Conservation (phyloP, 2,113 vertebrate species). For the Romanogobio albipinnatus region DNA sequence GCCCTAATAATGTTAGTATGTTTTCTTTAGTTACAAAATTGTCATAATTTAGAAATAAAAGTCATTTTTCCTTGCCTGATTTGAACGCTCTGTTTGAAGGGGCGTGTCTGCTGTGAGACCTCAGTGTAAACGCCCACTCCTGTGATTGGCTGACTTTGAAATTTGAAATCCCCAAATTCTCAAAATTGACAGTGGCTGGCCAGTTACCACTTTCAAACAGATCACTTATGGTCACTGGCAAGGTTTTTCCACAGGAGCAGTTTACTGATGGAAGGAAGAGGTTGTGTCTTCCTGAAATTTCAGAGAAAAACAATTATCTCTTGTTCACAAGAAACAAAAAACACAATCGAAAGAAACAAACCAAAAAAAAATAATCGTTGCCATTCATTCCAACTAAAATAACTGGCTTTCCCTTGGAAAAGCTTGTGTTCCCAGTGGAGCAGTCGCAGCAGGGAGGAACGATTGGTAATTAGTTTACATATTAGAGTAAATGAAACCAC, state of each 20-base stretch:
- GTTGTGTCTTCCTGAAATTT: conserved; percentile 3
- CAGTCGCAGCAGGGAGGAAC: conserved; percentile 18
- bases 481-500: conserved; percentile 7
- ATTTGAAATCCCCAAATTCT: no score
- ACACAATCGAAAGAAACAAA: conserved; percentile 6
- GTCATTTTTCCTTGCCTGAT: no score
- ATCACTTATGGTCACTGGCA: conserved; percentile 29
- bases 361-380: neutral
- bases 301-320: neutral
- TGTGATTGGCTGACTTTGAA: no score
- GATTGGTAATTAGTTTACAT: conserved; percentile 23
- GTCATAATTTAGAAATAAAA: no score
- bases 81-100: no score
- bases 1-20: no score
- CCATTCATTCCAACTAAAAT: conserved; percentile 12
- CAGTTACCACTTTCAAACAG: conserved; percentile 32
- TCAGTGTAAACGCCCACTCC: no score
- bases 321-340: conserved; percentile 13
- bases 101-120: no score
- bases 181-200: conserved; percentile 32
- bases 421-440: conserved; percentile 13
- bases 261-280: conserved; percentile 24
- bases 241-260: conserved; percentile 17
- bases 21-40: no score
- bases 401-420: conserved; percentile 6